Percentiles rank a stretch among this genome's conserved stretches.
These are phyloP conservation scores for Cosmorhoe ocellata DNA, from an alignment of 2,888 invertebrate species.

Conservation along the genomic window DNA sequence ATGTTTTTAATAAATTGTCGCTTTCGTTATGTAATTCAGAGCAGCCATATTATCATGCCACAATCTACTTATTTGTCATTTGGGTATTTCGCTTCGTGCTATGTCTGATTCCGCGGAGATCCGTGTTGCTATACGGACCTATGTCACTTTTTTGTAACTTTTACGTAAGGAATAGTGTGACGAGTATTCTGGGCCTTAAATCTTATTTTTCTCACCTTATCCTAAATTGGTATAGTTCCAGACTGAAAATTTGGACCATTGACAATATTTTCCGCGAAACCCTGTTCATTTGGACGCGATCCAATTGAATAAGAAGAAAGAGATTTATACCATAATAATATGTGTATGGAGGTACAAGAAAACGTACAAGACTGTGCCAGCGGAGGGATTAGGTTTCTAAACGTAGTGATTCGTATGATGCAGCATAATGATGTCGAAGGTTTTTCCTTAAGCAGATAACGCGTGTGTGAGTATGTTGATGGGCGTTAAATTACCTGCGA, in stretches of 20 bases:
- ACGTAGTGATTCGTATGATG: not conserved
- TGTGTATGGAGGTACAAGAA: not conserved
- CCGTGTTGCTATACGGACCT: too few species aligned
- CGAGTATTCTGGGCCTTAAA: too few species aligned
- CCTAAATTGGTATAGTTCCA: slow-evolving; percentile 2
- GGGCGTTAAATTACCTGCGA: slow-evolving; percentile 59
- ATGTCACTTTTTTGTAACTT: too few species aligned
- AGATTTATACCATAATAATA: slow-evolving; percentile 5
- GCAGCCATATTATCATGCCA: too few species aligned
- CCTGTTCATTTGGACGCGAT: slow-evolving; percentile 25
- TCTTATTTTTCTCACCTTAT: not conserved
- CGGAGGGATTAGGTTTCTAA: not conserved
- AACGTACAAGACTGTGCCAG: not conserved
- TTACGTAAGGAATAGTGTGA: too few species aligned
- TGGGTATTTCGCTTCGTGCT: too few species aligned
- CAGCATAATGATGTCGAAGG: slow-evolving; percentile 12
- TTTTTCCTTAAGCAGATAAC: slow-evolving; percentile 24
- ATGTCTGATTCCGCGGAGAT: too few species aligned
- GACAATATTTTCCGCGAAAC: slow-evolving; percentile 29
- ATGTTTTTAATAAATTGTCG: too few species aligned
- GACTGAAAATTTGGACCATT: slow-evolving; percentile 24
- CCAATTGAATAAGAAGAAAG: slow-evolving; percentile 28
- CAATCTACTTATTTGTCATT: too few species aligned
- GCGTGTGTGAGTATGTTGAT: slow-evolving; percentile 35
- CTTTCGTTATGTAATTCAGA: too few species aligned